Evolutionary conservation across 2,797 vertebrate genomes (phyloP).

Genomic region (Xenopus petersii): DNA sequence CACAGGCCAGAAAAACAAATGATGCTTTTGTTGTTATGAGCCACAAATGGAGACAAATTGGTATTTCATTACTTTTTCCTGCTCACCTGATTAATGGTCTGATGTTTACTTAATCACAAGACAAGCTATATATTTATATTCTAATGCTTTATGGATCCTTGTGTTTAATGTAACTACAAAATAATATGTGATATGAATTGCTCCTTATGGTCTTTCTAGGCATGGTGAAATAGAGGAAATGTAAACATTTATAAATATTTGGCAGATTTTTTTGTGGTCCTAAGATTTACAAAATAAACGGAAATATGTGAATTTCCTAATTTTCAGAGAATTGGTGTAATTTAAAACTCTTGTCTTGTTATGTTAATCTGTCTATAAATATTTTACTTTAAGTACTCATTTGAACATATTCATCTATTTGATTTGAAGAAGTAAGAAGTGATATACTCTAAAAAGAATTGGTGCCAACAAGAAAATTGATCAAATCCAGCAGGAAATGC

Average conservation of each 20-base stretch:
- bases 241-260: conserved; percentile 6
- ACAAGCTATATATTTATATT: conserved; percentile 24
- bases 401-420: too few relatives aligned
- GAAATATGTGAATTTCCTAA: too few relatives aligned
- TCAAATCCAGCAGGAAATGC: neutral
- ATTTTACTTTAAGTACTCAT: too few relatives aligned
- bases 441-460: too few relatives aligned
- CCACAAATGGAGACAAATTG: conserved; percentile 41
- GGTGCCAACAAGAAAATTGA: too few relatives aligned
- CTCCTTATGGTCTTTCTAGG: neutral
- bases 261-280: neutral
- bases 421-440: too few relatives aligned
- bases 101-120: conserved; percentile 42
- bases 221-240: conserved; percentile 18
- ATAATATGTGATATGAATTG: conserved; percentile 27
- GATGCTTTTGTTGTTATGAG: conserved; percentile 19
- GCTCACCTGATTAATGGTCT: conserved; percentile 35
- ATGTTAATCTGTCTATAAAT: too few relatives aligned
- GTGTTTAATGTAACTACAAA: conserved; percentile 11
- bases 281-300: neutral
- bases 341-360: too few relatives aligned
- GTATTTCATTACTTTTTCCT: conserved; percentile 29
- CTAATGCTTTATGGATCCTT: conserved; percentile 33
- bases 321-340: too few relatives aligned
- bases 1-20: conserved; percentile 31